Conservation (phyloP, 2,113 vertebrate species). For the Henicopernis longicauda region DNA sequence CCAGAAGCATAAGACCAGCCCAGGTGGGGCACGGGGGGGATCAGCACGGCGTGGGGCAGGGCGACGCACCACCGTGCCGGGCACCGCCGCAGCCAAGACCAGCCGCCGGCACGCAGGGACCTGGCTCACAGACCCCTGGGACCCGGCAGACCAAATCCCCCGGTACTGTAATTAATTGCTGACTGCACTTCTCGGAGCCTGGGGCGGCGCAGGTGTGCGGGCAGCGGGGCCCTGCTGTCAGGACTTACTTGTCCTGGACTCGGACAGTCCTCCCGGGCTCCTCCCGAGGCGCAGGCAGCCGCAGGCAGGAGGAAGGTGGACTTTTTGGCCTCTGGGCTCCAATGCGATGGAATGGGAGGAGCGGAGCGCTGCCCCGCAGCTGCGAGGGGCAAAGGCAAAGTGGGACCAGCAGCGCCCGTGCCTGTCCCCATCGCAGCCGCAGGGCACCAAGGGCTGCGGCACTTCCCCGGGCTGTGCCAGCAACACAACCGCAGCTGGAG, state of each 20-base stretch:
- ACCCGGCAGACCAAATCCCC: neutral
- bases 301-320: neutral
- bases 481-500: neutral
- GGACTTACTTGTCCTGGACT: neutral
- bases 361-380: fast-evolving
- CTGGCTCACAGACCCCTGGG: neutral
- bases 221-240: neutral
- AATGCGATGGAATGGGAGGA: fast-evolving
- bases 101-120: fast-evolving
- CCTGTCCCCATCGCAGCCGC: neutral
- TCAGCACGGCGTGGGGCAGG: fast-evolving
- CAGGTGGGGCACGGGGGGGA: neutral
- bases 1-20: neutral
- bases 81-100: neutral
- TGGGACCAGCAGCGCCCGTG: neutral
- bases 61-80: fast-evolving
- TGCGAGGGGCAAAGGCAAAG: neutral
- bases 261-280: neutral
- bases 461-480: neutral
- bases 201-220: fast-evolving
- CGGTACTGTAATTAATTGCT: neutral
- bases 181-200: neutral
- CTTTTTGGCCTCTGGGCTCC: neutral
- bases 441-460: neutral
- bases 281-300: neutral